A percentile compares a stretch with the other conserved stretches of the same genome.
phyloP scores from a whole-genome alignment of 2,113 vertebrate genomes.

The Lucifuga dentata region DNA sequence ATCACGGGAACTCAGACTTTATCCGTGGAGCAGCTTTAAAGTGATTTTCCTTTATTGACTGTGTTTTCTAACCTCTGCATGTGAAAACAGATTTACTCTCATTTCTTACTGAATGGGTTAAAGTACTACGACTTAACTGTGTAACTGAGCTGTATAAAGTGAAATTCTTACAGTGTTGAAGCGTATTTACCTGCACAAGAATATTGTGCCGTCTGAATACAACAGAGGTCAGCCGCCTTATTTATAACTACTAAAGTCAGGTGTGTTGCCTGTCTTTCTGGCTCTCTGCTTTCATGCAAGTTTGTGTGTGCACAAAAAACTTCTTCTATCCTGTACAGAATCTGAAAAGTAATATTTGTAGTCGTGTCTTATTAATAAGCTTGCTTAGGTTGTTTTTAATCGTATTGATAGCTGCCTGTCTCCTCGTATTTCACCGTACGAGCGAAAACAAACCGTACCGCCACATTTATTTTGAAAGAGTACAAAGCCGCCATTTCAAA shows the following conservation, averaged over 20 bases:
- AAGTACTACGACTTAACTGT: constrained; percentile 23
- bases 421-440: constrained; percentile 29
- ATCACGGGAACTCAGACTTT: too few relatives aligned
- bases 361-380: constrained; percentile 57
- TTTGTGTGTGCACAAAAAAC: constrained; percentile 37
- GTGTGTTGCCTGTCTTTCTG: constrained; percentile 17
- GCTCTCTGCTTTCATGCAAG: constrained; percentile 38
- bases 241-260: constrained; percentile 21
- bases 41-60: constrained; percentile 33
- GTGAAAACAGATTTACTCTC: constrained; percentile 41
- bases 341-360: constrained; percentile 42
- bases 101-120: constrained; percentile 29
- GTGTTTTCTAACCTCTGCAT: constrained; percentile 53
- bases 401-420: constrained; percentile 21
- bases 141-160: constrained; percentile 31
- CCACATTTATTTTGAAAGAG: constrained; percentile 18
- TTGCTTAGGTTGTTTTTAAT: constrained; percentile 54
- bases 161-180: constrained; percentile 37
- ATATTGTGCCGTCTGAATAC: too few relatives aligned
- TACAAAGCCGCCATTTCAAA: constrained; percentile 42
- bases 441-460: constrained; percentile 12
- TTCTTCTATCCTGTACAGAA: constrained; percentile 64
- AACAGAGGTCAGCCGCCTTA: constrained; percentile 13
- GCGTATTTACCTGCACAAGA: constrained; percentile 33
- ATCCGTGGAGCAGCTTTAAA: too few relatives aligned